Evolutionary conservation across 2,888 invertebrate genomes (phyloP).

Genomic region (Cephus pulcher): DNA sequence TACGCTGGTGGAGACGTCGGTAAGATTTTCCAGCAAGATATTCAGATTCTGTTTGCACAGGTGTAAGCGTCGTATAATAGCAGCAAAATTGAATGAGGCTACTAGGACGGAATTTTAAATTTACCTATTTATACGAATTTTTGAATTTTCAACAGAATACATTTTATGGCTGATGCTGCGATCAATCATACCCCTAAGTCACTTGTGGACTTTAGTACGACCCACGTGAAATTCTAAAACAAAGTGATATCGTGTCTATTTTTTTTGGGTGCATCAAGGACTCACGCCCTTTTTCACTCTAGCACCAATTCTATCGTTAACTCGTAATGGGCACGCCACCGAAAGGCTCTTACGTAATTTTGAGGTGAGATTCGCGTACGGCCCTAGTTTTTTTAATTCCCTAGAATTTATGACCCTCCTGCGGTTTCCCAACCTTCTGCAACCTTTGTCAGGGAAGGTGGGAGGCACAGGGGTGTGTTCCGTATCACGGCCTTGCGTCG

Average conservation of each 20-base stretch:
- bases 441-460: neutral
- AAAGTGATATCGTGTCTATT: too few relatives aligned
- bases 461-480: neutral
- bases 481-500: neutral
- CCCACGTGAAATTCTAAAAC: neutral
- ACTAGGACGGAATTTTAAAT: constrained; percentile 29
- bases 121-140: constrained; percentile 8
- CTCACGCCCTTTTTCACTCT: neutral
- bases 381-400: neutral
- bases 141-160: neutral
- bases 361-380: neutral
- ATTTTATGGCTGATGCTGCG: neutral
- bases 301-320: neutral
- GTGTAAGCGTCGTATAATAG: constrained; percentile 27
- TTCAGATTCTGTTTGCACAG: neutral
- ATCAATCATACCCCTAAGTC: neutral
- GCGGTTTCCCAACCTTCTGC: neutral
- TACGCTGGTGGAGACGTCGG: neutral
- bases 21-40: neutral
- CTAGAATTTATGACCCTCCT: neutral
- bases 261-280: neutral
- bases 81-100: constrained; percentile 33
- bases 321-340: neutral
- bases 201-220: neutral
- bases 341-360: neutral